phyloP scores from a whole-genome alignment of 2,888 invertebrate genomes.

The Acrobasis suavella region DNA sequence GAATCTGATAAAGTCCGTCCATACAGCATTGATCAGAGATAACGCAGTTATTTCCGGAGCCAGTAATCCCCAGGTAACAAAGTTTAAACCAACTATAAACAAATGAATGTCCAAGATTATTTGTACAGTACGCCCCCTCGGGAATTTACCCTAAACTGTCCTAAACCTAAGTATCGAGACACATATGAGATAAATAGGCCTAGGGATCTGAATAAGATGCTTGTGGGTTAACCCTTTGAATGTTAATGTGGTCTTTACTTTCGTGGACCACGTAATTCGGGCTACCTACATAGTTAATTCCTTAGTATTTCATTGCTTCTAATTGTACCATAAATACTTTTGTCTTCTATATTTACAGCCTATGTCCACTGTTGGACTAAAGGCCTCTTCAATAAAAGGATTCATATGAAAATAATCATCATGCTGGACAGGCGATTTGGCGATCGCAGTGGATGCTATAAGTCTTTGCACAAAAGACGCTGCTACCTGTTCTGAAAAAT shows the following conservation, averaged over 20 bases:
- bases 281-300: background rate
- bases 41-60: conserved; percentile 2
- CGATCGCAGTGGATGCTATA: too few species aligned
- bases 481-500: too few species aligned
- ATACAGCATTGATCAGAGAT: conserved; percentile 8
- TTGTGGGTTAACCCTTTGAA: background rate
- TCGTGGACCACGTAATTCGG: background rate
- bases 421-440: too few species aligned
- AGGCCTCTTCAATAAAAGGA: too few species aligned
- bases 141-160: background rate
- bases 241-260: background rate
- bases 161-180: too few species aligned
- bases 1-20: background rate
- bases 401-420: too few species aligned
- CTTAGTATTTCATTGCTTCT: background rate
- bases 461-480: too few species aligned
- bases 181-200: background rate
- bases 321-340: background rate
- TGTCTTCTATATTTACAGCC: too few species aligned
- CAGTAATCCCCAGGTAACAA: background rate
- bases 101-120: background rate
- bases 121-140: background rate
- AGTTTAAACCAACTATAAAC: background rate
- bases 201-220: background rate
- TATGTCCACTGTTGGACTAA: too few species aligned